phyloP scores from a whole-genome alignment of 2,113 vertebrate species.

The Cettia cetti region DNA sequence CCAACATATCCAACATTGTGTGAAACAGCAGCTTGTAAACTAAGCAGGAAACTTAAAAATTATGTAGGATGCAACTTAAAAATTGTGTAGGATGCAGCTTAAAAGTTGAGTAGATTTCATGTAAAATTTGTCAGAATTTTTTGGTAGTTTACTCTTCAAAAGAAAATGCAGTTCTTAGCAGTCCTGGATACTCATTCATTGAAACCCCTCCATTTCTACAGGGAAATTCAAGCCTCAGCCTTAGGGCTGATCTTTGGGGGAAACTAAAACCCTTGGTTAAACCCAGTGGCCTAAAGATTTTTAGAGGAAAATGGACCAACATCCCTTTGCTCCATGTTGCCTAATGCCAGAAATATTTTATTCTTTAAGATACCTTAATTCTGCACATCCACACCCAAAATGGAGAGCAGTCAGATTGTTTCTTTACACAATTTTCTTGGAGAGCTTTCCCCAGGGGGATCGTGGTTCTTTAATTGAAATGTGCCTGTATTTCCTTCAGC shows the following conservation, averaged over 20 bases:
- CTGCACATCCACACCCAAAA: not conserved
- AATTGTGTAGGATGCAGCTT: not conserved
- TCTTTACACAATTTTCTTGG: not conserved
- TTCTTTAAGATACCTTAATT: not conserved
- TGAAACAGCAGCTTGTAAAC: not conserved
- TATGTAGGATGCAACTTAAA: not conserved
- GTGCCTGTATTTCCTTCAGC: not conserved
- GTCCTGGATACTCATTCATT: not conserved
- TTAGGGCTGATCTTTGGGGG: not conserved
- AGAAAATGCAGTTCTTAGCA: not conserved
- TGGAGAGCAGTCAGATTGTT: not conserved
- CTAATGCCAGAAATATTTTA: not conserved
- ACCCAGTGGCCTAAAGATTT: not conserved
- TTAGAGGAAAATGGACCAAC: not conserved
- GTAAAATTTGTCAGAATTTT: not conserved
- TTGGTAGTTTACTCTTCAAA: not conserved
- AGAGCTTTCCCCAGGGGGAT: not conserved
- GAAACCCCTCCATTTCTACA: not conserved
- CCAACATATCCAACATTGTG: not conserved
- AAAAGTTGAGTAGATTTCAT: not conserved
- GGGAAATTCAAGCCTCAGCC: not conserved
- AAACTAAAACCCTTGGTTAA: not conserved
- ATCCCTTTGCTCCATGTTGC: not conserved
- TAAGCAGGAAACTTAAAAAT: not conserved
- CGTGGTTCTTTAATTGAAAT: slow-evolving; percentile 12